Percentiles rank a stretch among this genome's conserved stretches.
Evolutionary conservation across 2,797 vertebrate genomes (phyloP).

Genomic region (Hirundo rustica): DNA sequence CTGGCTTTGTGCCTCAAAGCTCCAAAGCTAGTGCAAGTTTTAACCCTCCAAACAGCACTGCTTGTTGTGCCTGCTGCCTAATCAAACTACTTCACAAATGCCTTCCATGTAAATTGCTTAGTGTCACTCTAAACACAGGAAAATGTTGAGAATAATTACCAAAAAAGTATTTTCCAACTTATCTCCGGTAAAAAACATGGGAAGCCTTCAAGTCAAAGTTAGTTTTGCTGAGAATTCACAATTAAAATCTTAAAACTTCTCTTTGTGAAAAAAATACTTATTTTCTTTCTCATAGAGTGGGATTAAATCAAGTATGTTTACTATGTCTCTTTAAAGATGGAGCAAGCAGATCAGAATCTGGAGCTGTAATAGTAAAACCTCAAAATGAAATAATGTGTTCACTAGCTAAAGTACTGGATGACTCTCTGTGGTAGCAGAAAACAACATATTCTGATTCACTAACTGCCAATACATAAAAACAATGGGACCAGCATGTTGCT

Average conservation of each 20-base stretch:
- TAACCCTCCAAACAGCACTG: neutral
- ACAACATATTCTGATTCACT: constrained; percentile 38
- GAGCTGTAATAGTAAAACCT: constrained; percentile 44
- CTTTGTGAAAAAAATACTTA: constrained; percentile 12
- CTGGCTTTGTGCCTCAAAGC: neutral
- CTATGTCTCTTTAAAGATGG: neutral
- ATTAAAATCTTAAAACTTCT: constrained; percentile 35
- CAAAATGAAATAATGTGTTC: constrained; percentile 39
- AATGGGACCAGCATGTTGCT: constrained; percentile 8
- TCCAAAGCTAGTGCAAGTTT: neutral
- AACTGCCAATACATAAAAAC: constrained; percentile 58
- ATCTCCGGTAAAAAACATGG: neutral
- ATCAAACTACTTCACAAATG: constrained; percentile 9
- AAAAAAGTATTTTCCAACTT: neutral
- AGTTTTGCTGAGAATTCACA: constrained; percentile 23
- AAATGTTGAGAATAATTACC: neutral
- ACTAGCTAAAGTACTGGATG: constrained; percentile 39
- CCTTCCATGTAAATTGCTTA: neutral
- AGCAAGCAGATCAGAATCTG: constrained; percentile 12
- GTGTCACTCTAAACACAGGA: neutral
- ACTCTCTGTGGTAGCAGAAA: constrained; percentile 48
- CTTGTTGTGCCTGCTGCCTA: neutral
- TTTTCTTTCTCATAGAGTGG: constrained; percentile 7
- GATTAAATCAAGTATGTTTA: neutral
- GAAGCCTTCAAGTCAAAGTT: neutral